Base-by-base conservation (phyloP, 2,113 vertebrate species). In the Channa maculata region DNA sequence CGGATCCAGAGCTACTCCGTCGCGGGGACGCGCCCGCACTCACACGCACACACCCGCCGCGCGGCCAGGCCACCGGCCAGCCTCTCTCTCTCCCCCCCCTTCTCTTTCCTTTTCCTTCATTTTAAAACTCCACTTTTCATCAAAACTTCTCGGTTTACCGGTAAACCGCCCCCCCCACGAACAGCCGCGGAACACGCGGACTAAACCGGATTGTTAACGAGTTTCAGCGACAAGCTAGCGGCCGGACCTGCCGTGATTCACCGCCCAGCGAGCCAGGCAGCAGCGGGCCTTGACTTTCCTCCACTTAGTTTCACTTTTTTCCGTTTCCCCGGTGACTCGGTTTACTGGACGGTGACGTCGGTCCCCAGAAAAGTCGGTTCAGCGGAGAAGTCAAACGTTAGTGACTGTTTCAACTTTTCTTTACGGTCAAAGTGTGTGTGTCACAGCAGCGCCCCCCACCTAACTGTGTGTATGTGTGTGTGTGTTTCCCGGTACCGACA, bases 61-160 rank as follows among this genome's bases (percentile, higher is more conserved):
- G 86, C 86, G 86, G 89, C 89, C 88, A 88, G 84, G 84, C 84
- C 88, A 80, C 69, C 82, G 88, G 88, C 86, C 88, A 80, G 82
- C 86, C 86, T 70, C 59, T 39, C 86, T 70, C 59, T 39, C 77
- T 11, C 53, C 46, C 64, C 33, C n/a, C 5, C 45, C 33, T 13
- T 24, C 45, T 71, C 13, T 55, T 6, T 60, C 45, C 37, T 24
- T 72, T 51, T 54, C 39, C 58, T 61, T 39, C 34, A 1, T 50
- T 75, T 64, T 69, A 24, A 24, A 24, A 24, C 24, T 24, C 24
- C 24, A 24, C 24, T 24, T 24, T 59, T 75, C 68, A 68, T 12
- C 72, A 2, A 51, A 58, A 59, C 14, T 59, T 4, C 60, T 51
- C 72, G 70, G 52, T 60, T 45, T 11, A 2, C 60, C 53, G 71